Base-by-base conservation (phyloP, 2,888 invertebrate genomes). In the Troilus luridus region DNA sequence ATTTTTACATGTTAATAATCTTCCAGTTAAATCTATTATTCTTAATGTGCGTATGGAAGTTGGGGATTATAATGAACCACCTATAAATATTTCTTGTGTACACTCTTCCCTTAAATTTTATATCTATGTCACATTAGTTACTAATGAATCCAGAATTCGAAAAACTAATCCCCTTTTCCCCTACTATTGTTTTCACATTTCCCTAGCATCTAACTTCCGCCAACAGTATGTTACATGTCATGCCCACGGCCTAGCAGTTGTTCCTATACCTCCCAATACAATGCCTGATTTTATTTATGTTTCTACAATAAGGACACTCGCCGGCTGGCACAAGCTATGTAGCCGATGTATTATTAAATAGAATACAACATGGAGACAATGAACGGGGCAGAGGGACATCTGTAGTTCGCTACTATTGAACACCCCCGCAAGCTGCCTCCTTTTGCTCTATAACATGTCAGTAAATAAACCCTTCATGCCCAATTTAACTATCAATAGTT, bases 401-500 rank as follows among this genome's bases (percentile, higher is more conserved):
- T 85, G 85, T 85, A 77, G 27, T 77, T 17, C 27, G 17, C 41
- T 77, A 7, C 60, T 21, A 90, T 62, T 90, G 77, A 59, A 12
- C 12, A 81, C 90, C n/a, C 59, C 81, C 90, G 77, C 90, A 77
- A 59, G 90, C 90, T 90, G 81, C 24, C 27, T 67, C 24, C 24
- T 9, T 64, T n/a, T 77, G 41, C n/a, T n/a, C 21, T 21, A n/a
- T 59, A 90, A 81, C 81, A 60, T 60, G 10, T 62, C 85, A 56
- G 10, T 85, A 58, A 56, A 85, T 58, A 85, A 85, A 85, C 85
- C 85, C 85, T 85, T 58, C 56, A n/a, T n/a, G 85, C 85, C 21
- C 54, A 54, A 85, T 58, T 85, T 56, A 85, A 85, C n/a, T 58
- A 21, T 54, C 10, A 85, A 85, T 58, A 10, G 85, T 56, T 85